Percentiles rank a stretch among this genome's conserved stretches.
Conservation (phyloP, 2,888 invertebrate genomes). For the Lumbricus terrestris region DNA sequence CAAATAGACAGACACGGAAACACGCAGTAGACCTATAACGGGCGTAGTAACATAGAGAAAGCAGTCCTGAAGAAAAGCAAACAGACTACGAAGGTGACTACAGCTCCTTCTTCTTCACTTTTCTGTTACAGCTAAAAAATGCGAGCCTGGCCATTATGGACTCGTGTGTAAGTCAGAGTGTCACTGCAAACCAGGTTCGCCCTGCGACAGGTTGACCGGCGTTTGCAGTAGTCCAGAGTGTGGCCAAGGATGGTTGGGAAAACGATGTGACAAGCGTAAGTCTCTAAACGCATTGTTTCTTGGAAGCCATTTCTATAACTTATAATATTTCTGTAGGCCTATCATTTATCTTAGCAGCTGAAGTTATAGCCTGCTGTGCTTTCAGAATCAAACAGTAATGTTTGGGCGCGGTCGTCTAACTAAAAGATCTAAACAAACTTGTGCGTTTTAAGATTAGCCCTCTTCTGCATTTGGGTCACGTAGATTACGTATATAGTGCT, state of each 20-base stretch:
- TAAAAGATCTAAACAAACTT: too few relatives aligned
- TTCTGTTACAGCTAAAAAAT: not conserved
- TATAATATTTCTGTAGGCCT: too few relatives aligned
- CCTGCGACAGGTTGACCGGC: not conserved
- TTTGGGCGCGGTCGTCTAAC: too few relatives aligned
- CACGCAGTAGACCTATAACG: too few relatives aligned
- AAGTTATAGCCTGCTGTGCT: too few relatives aligned
- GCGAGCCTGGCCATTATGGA: not conserved
- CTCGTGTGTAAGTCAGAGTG: not conserved
- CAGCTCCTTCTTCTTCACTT: not conserved
- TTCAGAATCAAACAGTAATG: not conserved
- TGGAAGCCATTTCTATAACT: too few relatives aligned
- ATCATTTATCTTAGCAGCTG: not conserved
- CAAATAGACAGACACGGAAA: not conserved
- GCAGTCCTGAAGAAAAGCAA: not conserved
- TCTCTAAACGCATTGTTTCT: not conserved
- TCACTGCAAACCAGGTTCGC: not conserved
- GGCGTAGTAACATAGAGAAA: not conserved
- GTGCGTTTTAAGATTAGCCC: too few relatives aligned
- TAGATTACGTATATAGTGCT: too few relatives aligned
- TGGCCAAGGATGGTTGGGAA: not conserved
- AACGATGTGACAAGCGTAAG: not conserved
- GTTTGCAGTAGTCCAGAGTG: not conserved
- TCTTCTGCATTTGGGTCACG: too few relatives aligned
- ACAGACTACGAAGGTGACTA: not conserved